A percentile compares a stretch with the other conserved stretches of the same genome.
phyloP scores from a whole-genome alignment of 2,113 vertebrate genomes.

The Oryctolagus cuniculus region mOryCun1.1 NC_091448.1:36269501-36270000 shows the following conservation, averaged over 20 bases:
- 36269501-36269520: not conserved
- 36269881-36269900: constrained; percentile 2
- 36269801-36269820: not conserved
- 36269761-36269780: not conserved
- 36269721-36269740: not conserved
- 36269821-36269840: not conserved
- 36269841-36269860: not conserved
- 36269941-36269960: not conserved
- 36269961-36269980: not conserved
- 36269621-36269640: not conserved
- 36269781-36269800: not conserved
- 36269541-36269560: constrained; percentile 13
- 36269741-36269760: not conserved
- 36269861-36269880: not conserved
- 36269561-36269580: not conserved
- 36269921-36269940: not conserved
- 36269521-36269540: not conserved
- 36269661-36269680: not conserved
- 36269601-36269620: not conserved
- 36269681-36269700: not conserved
- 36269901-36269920: not conserved
- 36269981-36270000: not conserved
- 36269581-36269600: not conserved
- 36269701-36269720: constrained; percentile 17
- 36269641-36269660: not conserved